These are phyloP conservation scores for Threskiornis aethiopicus DNA, from an alignment of 2,797 vertebrate species.

Conservation along the genomic window DNA sequence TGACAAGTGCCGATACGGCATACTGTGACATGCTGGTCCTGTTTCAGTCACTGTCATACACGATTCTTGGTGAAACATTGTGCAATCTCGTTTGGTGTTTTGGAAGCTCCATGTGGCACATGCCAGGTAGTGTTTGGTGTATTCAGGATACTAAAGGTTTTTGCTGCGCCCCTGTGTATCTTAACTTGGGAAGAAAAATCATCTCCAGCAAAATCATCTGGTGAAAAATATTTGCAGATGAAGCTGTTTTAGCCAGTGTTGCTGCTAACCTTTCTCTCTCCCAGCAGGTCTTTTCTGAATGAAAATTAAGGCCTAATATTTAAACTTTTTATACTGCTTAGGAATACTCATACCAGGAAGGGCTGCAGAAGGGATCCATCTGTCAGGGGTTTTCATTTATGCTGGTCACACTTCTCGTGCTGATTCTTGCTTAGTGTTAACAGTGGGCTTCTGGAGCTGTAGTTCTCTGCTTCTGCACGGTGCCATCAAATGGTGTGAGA, in stretches of 20 bases:
- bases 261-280: neutral
- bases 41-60: neutral
- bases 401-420: neutral
- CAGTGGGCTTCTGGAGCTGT: neutral
- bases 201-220: neutral
- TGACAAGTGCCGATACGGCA: accelerated
- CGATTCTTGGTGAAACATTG: neutral
- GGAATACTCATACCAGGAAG: neutral
- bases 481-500: neutral
- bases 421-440: neutral
- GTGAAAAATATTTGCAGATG: neutral
- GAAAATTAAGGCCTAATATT: neutral
- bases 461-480: neutral
- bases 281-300: neutral
- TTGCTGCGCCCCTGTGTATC: neutral
- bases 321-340: neutral
- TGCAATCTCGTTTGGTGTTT: neutral
- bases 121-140: neutral
- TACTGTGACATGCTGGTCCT: neutral
- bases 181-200: neutral
- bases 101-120: neutral
- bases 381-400: neutral
- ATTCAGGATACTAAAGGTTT: neutral
- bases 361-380: neutral
- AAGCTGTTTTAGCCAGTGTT: neutral